phyloP scores from a whole-genome alignment of 1,140 invertebrate genomes.

The Homalodisca vitripennis region DNA sequence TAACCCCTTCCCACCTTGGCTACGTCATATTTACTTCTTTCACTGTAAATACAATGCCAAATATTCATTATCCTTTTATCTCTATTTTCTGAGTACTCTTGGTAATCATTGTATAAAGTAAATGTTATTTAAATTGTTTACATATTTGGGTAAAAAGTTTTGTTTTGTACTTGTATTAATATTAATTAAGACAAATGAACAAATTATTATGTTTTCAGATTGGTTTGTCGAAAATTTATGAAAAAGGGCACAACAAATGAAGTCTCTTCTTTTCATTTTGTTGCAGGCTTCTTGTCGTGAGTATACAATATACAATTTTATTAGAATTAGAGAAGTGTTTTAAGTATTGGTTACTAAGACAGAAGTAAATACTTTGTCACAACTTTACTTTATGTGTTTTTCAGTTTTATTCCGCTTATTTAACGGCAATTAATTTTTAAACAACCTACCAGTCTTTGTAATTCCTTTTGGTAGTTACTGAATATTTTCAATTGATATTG shows the following conservation, averaged over 20 bases:
- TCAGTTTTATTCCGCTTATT: background rate
- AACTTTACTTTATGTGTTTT: background rate
- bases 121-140: no score
- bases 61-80: no score
- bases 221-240: slow-evolving; percentile 66
- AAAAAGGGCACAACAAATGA: slow-evolving; percentile 65
- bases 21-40: no score
- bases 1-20: no score
- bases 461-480: background rate
- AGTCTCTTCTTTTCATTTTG: slow-evolving; percentile 68
- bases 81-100: no score
- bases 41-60: no score
- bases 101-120: no score
- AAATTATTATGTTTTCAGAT: slow-evolving; percentile 52
- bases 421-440: background rate
- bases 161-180: no score
- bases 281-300: slow-evolving; percentile 74
- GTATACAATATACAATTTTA: slow-evolving; percentile 45
- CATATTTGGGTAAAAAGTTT: no score
- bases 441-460: background rate
- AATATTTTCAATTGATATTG: no score
- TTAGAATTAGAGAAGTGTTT: background rate
- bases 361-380: background rate
- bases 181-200: no score
- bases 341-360: background rate